Base-by-base conservation (phyloP, 2,888 invertebrate genomes). In the Dolichomitus sp. region DNA sequence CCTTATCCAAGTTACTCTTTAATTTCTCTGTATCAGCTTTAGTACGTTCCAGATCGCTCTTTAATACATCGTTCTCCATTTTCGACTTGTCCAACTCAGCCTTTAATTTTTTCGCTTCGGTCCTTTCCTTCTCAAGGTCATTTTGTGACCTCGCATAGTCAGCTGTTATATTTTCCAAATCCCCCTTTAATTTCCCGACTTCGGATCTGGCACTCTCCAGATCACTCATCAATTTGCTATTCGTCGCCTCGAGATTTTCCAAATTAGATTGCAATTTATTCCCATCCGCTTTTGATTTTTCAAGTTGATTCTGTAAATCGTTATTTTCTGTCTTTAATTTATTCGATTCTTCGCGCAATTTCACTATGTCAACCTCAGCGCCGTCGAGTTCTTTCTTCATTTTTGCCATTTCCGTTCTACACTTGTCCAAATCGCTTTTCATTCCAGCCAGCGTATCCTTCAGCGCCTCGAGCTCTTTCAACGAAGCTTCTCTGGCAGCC, bases 381-480 rank as follows among this genome's bases (percentile, higher is more conserved):
- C 74, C 77, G 12, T 85, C 72, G 17, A 83, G 69, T 23, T 87
- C 87, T 2, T 68, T 69, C 12, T 5, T 48, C 42, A 87, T 52
- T 33, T 45, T 57, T n/a, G 81, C 86, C 48, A 82, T 84, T 74
- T 88, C 86, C 33, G 52, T 57, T 30, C 87, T 86, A 7, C 75
- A 42, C 11, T 84, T 84, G 5, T 84, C 84, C 72, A 85, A 57
- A 66, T 80, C 79, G 1, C 70, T 84, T 54, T 72, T 88, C 33
- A 86, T 63, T 57, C 70, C 84, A 11, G 74, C 74, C 30, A 89
- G 80, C 50, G 88, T 86, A n/a, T 61, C 63, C 57, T 84, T 87
- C 11, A 85, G 57, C 12, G 80, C 69, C 2, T 84, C 72, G 50
- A 84, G 45, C 75, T 88, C 89, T 12, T 79, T 85, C 37, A 74